Evolutionary conservation across 35 echinoderm and acorn worm genomes (phyloP).

Genomic region (Acanthaster planci): DNA sequence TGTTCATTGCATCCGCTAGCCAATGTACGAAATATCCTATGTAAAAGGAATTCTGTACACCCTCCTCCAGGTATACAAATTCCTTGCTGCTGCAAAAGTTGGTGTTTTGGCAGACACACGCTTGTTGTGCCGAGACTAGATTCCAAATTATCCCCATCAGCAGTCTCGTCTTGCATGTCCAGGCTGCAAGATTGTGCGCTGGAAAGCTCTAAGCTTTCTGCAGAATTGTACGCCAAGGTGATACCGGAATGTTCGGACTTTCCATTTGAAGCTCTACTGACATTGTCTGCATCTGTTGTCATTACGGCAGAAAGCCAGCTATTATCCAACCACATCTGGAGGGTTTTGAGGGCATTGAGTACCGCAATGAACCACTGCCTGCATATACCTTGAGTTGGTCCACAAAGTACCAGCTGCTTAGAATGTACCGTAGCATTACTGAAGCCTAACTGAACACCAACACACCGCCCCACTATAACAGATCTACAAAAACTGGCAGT

Average conservation of each 20-base stretch:
- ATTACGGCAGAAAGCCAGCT: neutral
- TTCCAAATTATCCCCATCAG: neutral
- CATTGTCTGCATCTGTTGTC: neutral
- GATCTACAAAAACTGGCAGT: slow-evolving; percentile 1
- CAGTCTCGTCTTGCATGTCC: neutral
- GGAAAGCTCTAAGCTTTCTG: neutral
- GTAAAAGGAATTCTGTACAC: slow-evolving; percentile 14
- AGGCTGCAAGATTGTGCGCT: neutral
- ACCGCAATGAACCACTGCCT: slow-evolving; percentile 35
- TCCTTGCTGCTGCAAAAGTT: neutral
- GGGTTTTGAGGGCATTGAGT: slow-evolving; percentile 24
- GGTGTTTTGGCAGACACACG: neutral
- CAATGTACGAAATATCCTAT: neutral
- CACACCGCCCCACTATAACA: neutral
- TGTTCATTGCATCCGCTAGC: neutral
- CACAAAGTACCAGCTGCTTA: slow-evolving; percentile 30
- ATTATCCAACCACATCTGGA: slow-evolving; percentile 30
- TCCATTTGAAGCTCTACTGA: neutral
- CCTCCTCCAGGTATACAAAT: slow-evolving; percentile 34
- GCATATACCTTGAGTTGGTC: slow-evolving; percentile 38
- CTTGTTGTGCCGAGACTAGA: neutral
- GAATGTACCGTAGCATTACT: neutral
- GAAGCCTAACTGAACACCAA: slow-evolving; percentile 18
- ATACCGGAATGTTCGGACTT: neutral
- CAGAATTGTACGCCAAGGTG: neutral